These are phyloP conservation scores for Megaptera novaeangliae DNA, from an alignment of 2,113 vertebrate species.

Conservation along the genomic window DNA sequence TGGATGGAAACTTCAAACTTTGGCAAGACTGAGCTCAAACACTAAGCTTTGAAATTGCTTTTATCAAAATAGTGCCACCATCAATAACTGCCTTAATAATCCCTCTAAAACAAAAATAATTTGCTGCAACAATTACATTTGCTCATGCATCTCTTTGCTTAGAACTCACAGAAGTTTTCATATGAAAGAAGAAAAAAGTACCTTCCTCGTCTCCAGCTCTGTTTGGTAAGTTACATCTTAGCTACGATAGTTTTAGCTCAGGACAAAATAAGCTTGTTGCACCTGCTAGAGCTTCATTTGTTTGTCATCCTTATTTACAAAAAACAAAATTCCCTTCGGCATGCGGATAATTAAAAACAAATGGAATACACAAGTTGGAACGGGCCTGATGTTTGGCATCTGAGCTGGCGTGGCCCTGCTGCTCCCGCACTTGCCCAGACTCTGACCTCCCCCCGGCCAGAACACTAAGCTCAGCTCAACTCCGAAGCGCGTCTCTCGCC, in stretches of 20 bases:
- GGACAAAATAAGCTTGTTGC: constrained; percentile 57
- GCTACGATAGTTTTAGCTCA: constrained; percentile 45
- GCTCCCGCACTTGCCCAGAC: constrained; percentile 21
- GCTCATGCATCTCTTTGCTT: background rate
- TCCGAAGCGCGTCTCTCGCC: background rate
- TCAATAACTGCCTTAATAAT: background rate
- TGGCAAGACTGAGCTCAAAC: constrained; percentile 19
- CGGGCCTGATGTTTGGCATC: constrained; percentile 36
- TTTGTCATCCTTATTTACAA: constrained; percentile 63
- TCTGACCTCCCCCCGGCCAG: constrained; percentile 63
- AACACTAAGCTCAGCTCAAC: constrained; percentile 42
- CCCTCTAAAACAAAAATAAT: background rate
- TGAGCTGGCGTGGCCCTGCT: background rate
- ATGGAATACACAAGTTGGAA: constrained; percentile 44
- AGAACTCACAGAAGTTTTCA: background rate
- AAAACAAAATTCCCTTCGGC: constrained; percentile 55
- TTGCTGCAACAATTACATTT: background rate
- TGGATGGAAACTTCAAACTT: constrained; percentile 54
- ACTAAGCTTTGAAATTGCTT: background rate
- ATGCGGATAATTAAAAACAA: constrained; percentile 60
- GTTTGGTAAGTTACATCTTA: constrained; percentile 21
- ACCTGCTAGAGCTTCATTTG: constrained; percentile 72
- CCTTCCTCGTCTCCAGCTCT: background rate
- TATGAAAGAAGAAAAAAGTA: background rate
- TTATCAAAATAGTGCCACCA: background rate